Evolutionary conservation across 2,888 invertebrate genomes (phyloP).

Genomic region (Nezara viridula): DNA sequence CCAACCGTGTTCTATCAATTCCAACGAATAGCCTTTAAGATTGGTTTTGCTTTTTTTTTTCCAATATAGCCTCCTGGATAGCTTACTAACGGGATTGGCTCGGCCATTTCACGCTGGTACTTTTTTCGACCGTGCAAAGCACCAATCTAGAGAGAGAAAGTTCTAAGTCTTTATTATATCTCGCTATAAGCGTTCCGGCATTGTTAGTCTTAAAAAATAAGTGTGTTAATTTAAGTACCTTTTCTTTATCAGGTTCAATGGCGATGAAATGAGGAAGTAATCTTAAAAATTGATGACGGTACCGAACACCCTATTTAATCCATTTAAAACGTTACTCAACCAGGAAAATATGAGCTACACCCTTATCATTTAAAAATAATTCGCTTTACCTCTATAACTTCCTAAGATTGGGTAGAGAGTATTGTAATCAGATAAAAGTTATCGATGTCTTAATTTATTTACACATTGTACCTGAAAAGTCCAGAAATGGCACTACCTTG

Average conservation of each 20-base stretch:
- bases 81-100: background rate
- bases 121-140: background rate
- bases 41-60: slow-evolving; percentile 3
- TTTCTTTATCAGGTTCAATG: background rate
- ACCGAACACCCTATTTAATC: background rate
- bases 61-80: background rate
- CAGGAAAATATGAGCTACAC: background rate
- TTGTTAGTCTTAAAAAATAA: background rate
- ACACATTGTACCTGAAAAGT: no score
- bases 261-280: background rate
- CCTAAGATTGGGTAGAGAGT: background rate
- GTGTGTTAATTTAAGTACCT: background rate
- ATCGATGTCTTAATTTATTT: background rate
- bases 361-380: background rate
- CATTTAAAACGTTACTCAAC: background rate
- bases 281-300: background rate
- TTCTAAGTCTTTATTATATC: background rate
- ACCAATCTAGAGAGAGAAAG: background rate
- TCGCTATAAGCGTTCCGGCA: background rate
- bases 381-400: background rate
- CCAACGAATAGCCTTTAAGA: background rate
- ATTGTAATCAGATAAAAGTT: background rate
- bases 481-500: no score
- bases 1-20: background rate
- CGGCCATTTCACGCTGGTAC: background rate